These are phyloP conservation scores for Drymonia ruficornis DNA, from an alignment of 2,888 invertebrate genomes.

Conservation along the genomic window DNA sequence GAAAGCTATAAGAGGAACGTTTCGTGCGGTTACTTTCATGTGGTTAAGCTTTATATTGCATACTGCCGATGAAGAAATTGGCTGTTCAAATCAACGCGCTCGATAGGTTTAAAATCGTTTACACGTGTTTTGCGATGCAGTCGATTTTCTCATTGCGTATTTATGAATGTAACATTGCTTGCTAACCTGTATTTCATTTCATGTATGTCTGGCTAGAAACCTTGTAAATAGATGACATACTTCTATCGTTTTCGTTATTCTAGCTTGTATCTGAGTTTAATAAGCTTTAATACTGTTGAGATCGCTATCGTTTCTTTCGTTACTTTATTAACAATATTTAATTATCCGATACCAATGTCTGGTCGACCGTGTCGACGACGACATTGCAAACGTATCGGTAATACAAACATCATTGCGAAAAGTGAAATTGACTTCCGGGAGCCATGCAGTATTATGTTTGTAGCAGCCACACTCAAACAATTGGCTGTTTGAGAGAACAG, in stretches of 20 bases:
- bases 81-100: conserved; percentile 39
- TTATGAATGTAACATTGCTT: conserved; percentile 21
- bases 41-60: conserved; percentile 56
- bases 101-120: conserved; percentile 24
- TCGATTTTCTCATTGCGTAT: conserved; percentile 16
- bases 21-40: conserved; percentile 64
- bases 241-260: too few species aligned
- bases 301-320: too few species aligned
- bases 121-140: conserved; percentile 21
- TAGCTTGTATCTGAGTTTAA: too few species aligned
- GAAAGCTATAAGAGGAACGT: conserved; percentile 61
- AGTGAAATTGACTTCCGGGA: conserved; percentile 54
- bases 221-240: too few species aligned
- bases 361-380: conserved; percentile 22
- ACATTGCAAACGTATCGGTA: conserved; percentile 26
- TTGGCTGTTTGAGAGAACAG: conserved; percentile 31
- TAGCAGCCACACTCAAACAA: conserved; percentile 38
- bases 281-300: too few species aligned
- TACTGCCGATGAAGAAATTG: conserved; percentile 47
- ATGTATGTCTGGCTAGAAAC: background rate
- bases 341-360: conserved; percentile 12
- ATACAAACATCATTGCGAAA: conserved; percentile 43
- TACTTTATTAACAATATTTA: too few species aligned
- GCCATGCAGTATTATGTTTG: conserved; percentile 25
- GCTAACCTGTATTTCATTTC: conserved; percentile 10